These are phyloP conservation scores for Nibea coibor DNA, from an alignment of 2,113 vertebrate genomes.

Conservation along the genomic window DNA sequence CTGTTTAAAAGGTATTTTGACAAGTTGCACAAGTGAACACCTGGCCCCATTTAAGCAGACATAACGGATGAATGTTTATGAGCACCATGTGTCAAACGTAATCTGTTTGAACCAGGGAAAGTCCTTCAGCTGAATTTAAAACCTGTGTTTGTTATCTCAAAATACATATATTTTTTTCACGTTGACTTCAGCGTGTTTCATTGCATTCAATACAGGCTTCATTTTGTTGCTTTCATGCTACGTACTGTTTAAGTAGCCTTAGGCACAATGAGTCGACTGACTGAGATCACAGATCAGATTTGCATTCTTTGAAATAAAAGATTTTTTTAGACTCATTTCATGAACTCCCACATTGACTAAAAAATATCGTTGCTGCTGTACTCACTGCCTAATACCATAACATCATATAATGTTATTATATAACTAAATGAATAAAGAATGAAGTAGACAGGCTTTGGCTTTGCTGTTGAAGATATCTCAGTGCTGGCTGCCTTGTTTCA, in stretches of 20 bases:
- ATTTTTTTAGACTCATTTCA: conserved; percentile 11
- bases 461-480: conserved; percentile 42
- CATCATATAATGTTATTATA: not conserved
- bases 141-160: not conserved
- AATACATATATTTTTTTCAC: not conserved
- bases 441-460: conserved; percentile 5
- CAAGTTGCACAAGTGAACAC: conserved; percentile 67
- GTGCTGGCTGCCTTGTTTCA: conserved; percentile 18
- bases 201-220: not conserved
- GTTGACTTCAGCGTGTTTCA: not conserved
- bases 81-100: conserved; percentile 54
- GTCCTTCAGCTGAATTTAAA: conserved; percentile 26
- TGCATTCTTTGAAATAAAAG: not conserved
- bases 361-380: conserved; percentile 1
- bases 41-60: conserved; percentile 52
- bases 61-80: conserved; percentile 65
- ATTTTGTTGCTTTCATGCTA: conserved; percentile 12
- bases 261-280: conserved; percentile 29
- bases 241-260: conserved; percentile 28
- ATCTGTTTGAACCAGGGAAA: conserved; percentile 28
- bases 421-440: not conserved
- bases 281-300: conserved; percentile 23
- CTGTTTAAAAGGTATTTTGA: conserved; percentile 74
- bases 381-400: not conserved
- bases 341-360: conserved; percentile 4